Conservation (phyloP, 2,888 invertebrate genomes). For the Empis livida region DNA sequence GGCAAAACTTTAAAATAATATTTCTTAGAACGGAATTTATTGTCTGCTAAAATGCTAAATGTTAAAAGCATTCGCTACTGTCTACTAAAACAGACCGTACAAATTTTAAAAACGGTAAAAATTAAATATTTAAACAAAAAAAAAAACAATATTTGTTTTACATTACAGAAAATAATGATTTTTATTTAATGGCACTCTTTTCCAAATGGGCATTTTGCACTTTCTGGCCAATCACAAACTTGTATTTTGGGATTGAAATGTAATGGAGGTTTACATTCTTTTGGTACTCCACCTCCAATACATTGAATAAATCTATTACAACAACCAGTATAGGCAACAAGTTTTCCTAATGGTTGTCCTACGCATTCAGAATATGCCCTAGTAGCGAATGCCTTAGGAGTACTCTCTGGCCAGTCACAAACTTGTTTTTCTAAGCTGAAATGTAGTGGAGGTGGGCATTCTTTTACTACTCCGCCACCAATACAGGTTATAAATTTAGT, state of each 20-base stretch:
- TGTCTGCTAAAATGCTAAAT: too few relatives aligned
- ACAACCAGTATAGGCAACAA: conserved; percentile 19
- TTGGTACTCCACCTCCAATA: conserved; percentile 6
- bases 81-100: too few relatives aligned
- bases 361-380: not conserved
- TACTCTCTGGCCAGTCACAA: not conserved
- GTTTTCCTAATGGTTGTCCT: conserved; percentile 6
- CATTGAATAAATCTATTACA: conserved; percentile 23
- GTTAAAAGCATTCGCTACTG: too few relatives aligned
- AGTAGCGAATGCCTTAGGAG: too few relatives aligned
- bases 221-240: not conserved
- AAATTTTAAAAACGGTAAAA: too few relatives aligned
- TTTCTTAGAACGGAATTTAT: too few relatives aligned
- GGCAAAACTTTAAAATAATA: too few relatives aligned
- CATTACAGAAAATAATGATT: too few relatives aligned
- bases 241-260: not conserved
- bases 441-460: not conserved
- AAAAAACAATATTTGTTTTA: too few relatives aligned
- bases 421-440: not conserved
- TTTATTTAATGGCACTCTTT: not conserved
- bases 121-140: too few relatives aligned
- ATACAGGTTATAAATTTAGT: not conserved
- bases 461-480: not conserved
- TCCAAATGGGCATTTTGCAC: not conserved
- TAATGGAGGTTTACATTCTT: not conserved